Evolutionary conservation across 2,113 vertebrate genomes (phyloP).

Genomic region (Tachuris rubrigastra): DNA sequence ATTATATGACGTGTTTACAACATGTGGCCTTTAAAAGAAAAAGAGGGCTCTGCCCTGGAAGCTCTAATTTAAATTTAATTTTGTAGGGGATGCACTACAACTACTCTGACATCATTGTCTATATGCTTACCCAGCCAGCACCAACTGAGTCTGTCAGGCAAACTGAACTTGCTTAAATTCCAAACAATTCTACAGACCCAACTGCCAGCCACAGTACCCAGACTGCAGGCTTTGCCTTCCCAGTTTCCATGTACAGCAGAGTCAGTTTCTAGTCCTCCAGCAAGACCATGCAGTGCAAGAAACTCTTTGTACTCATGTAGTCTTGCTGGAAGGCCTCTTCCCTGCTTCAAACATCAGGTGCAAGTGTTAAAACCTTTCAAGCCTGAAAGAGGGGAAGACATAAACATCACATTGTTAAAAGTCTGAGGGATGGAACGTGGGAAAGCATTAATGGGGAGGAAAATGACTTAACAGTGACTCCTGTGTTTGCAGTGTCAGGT

Average conservation of each 20-base stretch:
- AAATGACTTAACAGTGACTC: neutral
- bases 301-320: fast-evolving
- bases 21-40: neutral
- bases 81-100: neutral
- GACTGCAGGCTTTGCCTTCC: neutral
- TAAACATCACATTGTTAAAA: neutral
- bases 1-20: neutral
- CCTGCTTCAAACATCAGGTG: neutral
- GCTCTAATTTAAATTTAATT: neutral
- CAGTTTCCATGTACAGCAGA: neutral
- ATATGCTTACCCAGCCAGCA: neutral
- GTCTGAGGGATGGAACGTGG: neutral
- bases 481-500: neutral
- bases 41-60: neutral
- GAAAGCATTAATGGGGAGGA: neutral
- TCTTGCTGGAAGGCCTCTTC: neutral
- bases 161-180: neutral
- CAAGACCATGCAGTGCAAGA: fast-evolving
- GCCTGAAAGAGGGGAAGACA: neutral
- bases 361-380: neutral
- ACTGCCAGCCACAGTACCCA: neutral
- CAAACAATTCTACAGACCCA: neutral
- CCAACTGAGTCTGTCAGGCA: neutral
- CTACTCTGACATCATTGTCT: neutral
- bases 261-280: neutral